Evolutionary conservation across 2,113 vertebrate genomes (phyloP).

Genomic region (Canis aureus): DNA sequence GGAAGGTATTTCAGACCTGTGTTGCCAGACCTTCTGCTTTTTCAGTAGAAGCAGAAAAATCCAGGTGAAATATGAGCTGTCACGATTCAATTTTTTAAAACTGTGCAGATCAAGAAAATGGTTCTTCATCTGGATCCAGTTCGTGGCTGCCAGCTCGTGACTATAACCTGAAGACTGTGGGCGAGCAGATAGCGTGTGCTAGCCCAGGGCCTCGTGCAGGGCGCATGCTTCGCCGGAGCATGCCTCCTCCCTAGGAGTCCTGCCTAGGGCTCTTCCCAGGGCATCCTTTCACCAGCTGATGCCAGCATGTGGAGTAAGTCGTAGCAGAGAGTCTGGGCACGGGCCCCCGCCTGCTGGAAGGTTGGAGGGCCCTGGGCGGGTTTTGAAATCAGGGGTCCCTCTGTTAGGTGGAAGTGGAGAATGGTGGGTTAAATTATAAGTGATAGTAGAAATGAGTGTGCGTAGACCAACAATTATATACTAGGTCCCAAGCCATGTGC

Average conservation of each 20-base stretch:
- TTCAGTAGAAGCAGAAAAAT: neutral
- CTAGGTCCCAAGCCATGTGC: neutral
- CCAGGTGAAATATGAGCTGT: neutral
- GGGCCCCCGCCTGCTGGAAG: neutral
- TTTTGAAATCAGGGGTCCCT: neutral
- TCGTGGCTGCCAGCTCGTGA: neutral
- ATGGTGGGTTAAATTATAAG: neutral
- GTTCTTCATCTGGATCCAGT: neutral
- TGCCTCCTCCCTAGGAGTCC: too few species aligned
- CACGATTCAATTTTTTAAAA: neutral
- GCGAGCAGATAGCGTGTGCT: accelerated
- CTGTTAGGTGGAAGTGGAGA: neutral
- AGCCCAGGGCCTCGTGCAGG: neutral
- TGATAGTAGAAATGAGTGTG: neutral
- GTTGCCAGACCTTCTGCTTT: neutral
- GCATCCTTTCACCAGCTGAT: neutral
- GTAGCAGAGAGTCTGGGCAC: neutral
- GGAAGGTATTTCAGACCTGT: neutral
- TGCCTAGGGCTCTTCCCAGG: neutral
- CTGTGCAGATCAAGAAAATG: neutral
- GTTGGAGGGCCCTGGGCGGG: accelerated
- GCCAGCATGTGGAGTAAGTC: neutral
- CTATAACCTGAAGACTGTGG: neutral
- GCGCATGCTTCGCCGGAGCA: neutral
- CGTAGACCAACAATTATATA: neutral